Conservation (phyloP, 2,888 invertebrate species). For the Caradrina clavipalpis region DNA sequence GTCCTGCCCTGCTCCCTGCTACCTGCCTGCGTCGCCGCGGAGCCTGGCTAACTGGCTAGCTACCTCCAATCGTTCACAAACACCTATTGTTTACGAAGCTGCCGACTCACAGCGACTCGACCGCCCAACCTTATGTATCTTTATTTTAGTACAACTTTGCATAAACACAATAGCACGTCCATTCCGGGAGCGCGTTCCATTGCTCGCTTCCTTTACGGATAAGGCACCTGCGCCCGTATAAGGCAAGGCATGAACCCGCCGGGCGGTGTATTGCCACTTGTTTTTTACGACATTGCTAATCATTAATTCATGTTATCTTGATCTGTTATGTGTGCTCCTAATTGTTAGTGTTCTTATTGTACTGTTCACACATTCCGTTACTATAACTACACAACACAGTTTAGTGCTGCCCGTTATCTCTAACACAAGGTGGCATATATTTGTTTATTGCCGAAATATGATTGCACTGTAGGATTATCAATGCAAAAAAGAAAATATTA, state of each 20-base stretch:
- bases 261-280: constrained; percentile 72
- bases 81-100: constrained; percentile 34
- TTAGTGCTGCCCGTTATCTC: background rate
- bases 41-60: constrained; percentile 1
- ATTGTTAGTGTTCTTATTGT: constrained; percentile 9
- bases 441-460: too few species aligned
- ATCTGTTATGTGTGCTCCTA: constrained; percentile 26
- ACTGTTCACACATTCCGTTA: constrained; percentile 1
- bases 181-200: constrained; percentile 68
- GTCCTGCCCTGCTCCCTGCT: background rate
- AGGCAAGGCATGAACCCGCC: constrained; percentile 67
- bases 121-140: constrained; percentile 44
- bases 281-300: constrained; percentile 58
- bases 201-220: constrained; percentile 75
- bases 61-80: constrained; percentile 33
- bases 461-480: too few species aligned
- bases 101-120: constrained; percentile 6
- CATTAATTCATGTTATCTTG: constrained; percentile 39
- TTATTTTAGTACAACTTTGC: constrained; percentile 66
- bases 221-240: constrained; percentile 65
- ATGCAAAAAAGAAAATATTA: too few species aligned
- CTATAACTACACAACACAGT: background rate
- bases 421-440: background rate
- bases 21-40: too few species aligned
- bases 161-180: constrained; percentile 76